Evolutionary conservation across 2,888 invertebrate genomes (phyloP).

Genomic region (Leptogaster cylindrica): DNA sequence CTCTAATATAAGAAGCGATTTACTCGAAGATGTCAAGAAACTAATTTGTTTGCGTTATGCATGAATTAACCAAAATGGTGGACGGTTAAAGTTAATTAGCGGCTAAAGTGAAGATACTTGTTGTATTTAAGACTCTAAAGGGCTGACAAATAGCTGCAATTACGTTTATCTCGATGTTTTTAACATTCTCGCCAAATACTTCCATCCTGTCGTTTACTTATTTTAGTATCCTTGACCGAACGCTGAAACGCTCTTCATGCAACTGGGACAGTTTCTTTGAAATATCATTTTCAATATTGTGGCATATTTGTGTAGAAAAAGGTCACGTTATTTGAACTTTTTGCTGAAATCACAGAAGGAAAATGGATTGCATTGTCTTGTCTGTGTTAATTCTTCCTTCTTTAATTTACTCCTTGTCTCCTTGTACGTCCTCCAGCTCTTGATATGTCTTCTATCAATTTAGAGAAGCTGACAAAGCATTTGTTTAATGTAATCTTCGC

Average conservation of each 20-base stretch:
- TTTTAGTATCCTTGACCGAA: conserved; percentile 10
- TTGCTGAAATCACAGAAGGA: too few relatives aligned
- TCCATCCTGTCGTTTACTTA: background rate
- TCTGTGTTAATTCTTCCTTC: background rate
- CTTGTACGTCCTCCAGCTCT: background rate
- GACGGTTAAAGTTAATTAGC: conserved; percentile 2
- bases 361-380: background rate
- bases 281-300: conserved; percentile 10
- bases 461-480: too few relatives aligned
- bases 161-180: background rate
- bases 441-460: too few relatives aligned
- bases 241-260: background rate
- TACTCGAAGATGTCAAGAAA: background rate
- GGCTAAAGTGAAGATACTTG: background rate
- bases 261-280: conserved; percentile 12
- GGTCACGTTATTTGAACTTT: background rate
- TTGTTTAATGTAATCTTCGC: too few relatives aligned
- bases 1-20: too few relatives aligned
- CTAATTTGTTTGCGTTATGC: conserved; percentile 2
- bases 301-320: background rate
- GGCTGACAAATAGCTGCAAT: conserved; percentile 16
- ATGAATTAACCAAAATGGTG: conserved; percentile 7
- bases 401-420: background rate
- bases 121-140: background rate
- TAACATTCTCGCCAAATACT: background rate